Percentiles rank a stretch among this genome's conserved stretches.
phyloP scores from a whole-genome alignment of 1,140 invertebrate genomes.

The Coenobita brevimanus region DNA sequence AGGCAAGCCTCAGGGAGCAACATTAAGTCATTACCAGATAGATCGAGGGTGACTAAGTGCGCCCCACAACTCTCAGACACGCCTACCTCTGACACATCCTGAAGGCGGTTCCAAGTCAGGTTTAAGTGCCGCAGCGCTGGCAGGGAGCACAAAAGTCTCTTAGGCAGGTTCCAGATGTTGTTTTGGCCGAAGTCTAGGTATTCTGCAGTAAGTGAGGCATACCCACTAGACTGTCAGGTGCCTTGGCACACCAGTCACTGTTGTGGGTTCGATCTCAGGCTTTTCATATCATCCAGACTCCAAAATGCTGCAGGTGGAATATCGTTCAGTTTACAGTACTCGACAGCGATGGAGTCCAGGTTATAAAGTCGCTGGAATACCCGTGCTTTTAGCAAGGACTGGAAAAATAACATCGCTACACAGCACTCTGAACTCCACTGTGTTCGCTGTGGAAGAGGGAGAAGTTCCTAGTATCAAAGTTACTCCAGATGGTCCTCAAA shows the following conservation, averaged over 20 bases:
- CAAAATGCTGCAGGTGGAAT: slow-evolving; percentile 88
- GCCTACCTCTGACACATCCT: slow-evolving; percentile 86
- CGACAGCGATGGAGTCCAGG: slow-evolving; percentile 82
- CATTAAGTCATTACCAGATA: slow-evolving; percentile 86
- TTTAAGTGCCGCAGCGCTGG: slow-evolving; percentile 82
- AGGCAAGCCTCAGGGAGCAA: slow-evolving; percentile 78
- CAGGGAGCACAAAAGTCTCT: slow-evolving; percentile 83
- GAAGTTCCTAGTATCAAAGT: slow-evolving; percentile 71
- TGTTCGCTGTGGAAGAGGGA: slow-evolving; percentile 77
- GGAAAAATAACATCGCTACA: slow-evolving; percentile 87
- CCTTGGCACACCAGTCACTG: slow-evolving; percentile 79
- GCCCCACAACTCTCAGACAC: slow-evolving; percentile 82
- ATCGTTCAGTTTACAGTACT: slow-evolving; percentile 86
- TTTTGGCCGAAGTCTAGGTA: slow-evolving; percentile 84
- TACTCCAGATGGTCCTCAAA: slow-evolving; percentile 70
- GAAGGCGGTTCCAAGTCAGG: slow-evolving; percentile 84
- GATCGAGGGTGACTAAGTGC: slow-evolving; percentile 82
- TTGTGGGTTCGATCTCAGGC: slow-evolving; percentile 83
- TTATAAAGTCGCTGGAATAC: slow-evolving; percentile 83
- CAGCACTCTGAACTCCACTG: slow-evolving; percentile 80
- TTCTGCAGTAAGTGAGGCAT: slow-evolving; percentile 65
- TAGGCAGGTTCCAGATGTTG: slow-evolving; percentile 85
- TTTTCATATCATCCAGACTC: slow-evolving; percentile 80
- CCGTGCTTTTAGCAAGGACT: slow-evolving; percentile 82
- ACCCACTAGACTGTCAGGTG: slow-evolving; percentile 77